phyloP scores from a whole-genome alignment of 2,797 vertebrate species.

The Hydrophis major region DNA sequence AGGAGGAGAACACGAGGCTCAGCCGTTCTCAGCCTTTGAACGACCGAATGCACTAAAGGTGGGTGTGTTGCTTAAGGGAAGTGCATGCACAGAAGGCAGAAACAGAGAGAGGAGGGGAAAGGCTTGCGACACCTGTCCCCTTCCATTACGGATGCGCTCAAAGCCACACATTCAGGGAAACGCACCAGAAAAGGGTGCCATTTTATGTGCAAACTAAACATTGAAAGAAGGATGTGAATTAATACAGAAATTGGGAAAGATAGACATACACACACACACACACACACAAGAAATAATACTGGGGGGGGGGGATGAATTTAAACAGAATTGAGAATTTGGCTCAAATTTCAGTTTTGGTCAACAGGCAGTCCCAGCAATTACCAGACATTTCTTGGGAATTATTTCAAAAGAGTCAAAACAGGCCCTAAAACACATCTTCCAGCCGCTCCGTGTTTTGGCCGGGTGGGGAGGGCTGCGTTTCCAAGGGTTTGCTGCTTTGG shows the following conservation, averaged over 20 bases:
- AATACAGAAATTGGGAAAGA: neutral
- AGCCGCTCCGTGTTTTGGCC: neutral
- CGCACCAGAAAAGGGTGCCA: neutral
- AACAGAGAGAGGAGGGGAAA: neutral
- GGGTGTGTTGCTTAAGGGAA: neutral
- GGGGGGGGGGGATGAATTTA: neutral
- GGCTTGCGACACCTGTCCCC: neutral
- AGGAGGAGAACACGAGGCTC: neutral
- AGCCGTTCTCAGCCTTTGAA: neutral
- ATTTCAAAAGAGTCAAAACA: neutral
- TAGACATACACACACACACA: neutral
- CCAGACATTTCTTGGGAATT: neutral
- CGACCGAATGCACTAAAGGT: neutral
- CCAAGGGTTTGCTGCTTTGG: neutral
- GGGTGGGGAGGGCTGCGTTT: neutral
- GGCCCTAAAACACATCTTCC: neutral
- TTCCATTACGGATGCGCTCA: neutral
- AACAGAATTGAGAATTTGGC: neutral
- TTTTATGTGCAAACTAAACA: neutral
- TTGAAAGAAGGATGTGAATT: neutral
- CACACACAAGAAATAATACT: neutral
- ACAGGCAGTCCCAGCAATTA: neutral
- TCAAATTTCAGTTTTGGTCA: neutral
- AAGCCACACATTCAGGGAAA: neutral
- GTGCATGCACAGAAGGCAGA: neutral